Evolutionary conservation across 2,888 invertebrate genomes (phyloP), one percentile per base, ranked within the genome.

Genomic region (Rhabditoides inermis): DNA sequence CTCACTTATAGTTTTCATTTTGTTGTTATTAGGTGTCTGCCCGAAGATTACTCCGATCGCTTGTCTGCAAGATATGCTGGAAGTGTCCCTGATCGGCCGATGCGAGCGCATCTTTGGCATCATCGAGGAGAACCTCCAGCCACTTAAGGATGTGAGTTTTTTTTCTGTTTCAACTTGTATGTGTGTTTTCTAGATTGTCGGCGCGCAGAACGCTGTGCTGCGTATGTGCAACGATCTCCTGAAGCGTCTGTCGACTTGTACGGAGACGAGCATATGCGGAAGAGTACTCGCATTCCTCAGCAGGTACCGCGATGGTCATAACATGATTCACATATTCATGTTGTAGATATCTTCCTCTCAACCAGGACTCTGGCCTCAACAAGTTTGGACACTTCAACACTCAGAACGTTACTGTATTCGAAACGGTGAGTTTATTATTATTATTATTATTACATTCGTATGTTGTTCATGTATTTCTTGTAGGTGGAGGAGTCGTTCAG

Each of bases 241-340:
- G 6, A 82, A 92, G 22, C 82, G 94, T 52, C 79, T 95, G 15
- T 95, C 94, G 0, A 83, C 91, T 52, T 90, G 92, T 0, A 91
- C 92, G 72, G 92, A 95, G 72, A 98, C 94, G 0, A 89, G 91
- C 0, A 98, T 99, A 77, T 95, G 94, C 80, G 98, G 98, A 0
- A 82, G 92, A 65, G 95, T 98, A 69, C 81, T 95, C 45, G 79
- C 95, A 37, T 95, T 98, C 74, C 81, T 99, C 30, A 94, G 95
- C 0, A 88, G 90, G 76, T 89, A 92, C 71, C 47, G 10, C 5
- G 41, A 26, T 15, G 27, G 15, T 4, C 20, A 40, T 22, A 3
- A 28, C 4, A 40, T 35, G 3, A 6, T 36, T 15, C 18, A 46
- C 20, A 12, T 25, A 39, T 23, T 15, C 6, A 20, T 81, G 98